Percentiles rank a stretch among this genome's conserved stretches.
Conservation (phyloP, 1,140 invertebrate genomes). For the Amphibalanus amphitrite region DNA sequence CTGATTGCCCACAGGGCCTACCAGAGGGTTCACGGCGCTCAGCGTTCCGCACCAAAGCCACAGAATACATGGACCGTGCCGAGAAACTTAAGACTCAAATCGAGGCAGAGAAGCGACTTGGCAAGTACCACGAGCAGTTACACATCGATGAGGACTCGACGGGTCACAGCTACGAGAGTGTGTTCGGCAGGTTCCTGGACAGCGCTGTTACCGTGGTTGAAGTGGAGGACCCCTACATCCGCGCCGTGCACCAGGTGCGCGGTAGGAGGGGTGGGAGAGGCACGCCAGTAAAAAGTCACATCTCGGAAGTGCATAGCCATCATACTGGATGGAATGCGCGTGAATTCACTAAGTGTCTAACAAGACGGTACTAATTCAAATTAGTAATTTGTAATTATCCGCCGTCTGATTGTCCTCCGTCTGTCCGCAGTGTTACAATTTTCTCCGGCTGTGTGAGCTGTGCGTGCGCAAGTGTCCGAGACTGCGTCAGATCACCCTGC, state of each 20-base stretch:
- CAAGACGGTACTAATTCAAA: neutral
- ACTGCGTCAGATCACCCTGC: constrained; percentile 43
- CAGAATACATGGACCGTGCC: constrained; percentile 61
- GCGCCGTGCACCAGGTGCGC: constrained; percentile 59
- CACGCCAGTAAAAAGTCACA: no score
- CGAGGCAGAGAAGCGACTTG: constrained; percentile 42
- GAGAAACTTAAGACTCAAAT: constrained; percentile 60
- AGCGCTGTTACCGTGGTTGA: constrained; percentile 44
- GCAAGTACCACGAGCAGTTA: constrained; percentile 59
- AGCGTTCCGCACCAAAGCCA: constrained; percentile 18
- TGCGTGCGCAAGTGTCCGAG: constrained; percentile 46
- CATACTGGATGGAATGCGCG: constrained; percentile 2
- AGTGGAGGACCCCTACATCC: constrained; percentile 75
- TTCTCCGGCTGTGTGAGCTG: constrained; percentile 66
- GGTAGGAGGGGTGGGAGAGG: neutral
- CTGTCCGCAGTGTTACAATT: constrained; percentile 64
- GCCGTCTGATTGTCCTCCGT: neutral
- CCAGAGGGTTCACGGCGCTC: constrained; percentile 18
- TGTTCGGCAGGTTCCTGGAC: constrained; percentile 68
- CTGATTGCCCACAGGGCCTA: no score
- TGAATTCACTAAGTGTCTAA: constrained; percentile 1
- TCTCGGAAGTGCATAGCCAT: neutral
- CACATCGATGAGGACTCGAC: constrained; percentile 55
- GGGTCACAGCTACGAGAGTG: constrained; percentile 54
- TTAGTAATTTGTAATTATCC: neutral